These are phyloP conservation scores for Drosophila nikananu DNA, from an alignment of 1,140 invertebrate genomes.

Conservation along the genomic window DNA sequence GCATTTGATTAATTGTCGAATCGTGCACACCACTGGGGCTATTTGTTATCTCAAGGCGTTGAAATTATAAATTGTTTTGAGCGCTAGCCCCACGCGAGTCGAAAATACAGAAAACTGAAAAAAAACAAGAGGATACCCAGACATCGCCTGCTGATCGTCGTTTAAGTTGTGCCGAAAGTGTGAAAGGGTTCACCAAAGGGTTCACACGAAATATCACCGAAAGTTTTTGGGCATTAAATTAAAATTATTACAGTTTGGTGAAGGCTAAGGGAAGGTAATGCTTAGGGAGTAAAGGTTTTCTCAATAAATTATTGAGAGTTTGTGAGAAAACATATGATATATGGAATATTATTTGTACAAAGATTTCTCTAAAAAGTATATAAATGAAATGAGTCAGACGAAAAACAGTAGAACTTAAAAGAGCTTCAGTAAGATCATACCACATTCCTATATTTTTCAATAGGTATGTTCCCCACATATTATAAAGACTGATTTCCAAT, in stretches of 20 bases:
- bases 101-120: constrained; percentile 4
- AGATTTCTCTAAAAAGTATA: too few species aligned
- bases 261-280: too few species aligned
- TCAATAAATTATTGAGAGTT: not conserved
- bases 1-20: constrained; percentile 79
- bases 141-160: constrained; percentile 41
- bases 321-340: not conserved
- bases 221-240: constrained; percentile 18
- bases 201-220: constrained; percentile 68
- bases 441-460: not conserved
- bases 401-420: not conserved
- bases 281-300: not conserved
- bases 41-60: constrained; percentile 84
- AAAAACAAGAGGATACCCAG: constrained; percentile 18
- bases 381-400: too few species aligned
- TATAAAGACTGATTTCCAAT: not conserved
- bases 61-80: constrained; percentile 84
- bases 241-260: not conserved
- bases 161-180: constrained; percentile 61
- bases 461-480: not conserved
- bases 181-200: constrained; percentile 75
- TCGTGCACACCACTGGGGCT: constrained; percentile 79
- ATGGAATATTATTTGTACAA: not conserved
- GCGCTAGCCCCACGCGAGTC: constrained; percentile 61
- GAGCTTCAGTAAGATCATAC: not conserved